Base-by-base conservation (phyloP, 2,113 vertebrate species). In the Oreochromis niloticus region DNA sequence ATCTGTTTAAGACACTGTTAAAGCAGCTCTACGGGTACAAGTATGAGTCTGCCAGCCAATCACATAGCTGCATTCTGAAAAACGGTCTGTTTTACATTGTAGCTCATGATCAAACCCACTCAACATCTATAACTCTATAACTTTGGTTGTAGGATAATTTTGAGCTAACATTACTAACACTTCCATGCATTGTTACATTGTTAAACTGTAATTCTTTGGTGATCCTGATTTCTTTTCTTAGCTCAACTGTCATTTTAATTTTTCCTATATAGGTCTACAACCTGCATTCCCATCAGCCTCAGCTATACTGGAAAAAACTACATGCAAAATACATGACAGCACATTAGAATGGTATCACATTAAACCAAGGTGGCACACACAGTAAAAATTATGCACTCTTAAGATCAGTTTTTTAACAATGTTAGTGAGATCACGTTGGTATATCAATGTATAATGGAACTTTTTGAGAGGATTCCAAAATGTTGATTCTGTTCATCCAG, bases 181-280 rank as follows among this genome's bases (percentile, higher is more conserved):
- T 0, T 71, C 36, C 19, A 6, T 9, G 19, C n/a, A 41, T 41
- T 4, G 13, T 5, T 48, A 6, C 43, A 48, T 39, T 6, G n/a
- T 71, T 71, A 41, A 71, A 43, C 39, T 73, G 39, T 73, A 46
- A 27, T 46, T 27, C 66, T 73, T 68, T 41, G 19, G 36, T 68
- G 39, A 39, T 8, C 63, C 63, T 22, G 5, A 24, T 22, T 43
- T 43, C 0, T 41, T 68, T 24, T 24, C 59, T 63, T 8, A 68
- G 19, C 3, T 71, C 36, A 2, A 24, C 66, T 71, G 10, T 43
- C 13, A 46, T 46, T 46, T 46, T 3, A 2, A 46, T 71, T 0
- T 43, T 43, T 71, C 12, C 0, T 0, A 6, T 71, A 22, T 6
- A 61, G 0, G 12, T 71, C 22, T 1, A 43, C 22, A 9, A 73